Conservation (phyloP, 1,140 invertebrate species). For the Luehdorfia chinensis region DNA sequence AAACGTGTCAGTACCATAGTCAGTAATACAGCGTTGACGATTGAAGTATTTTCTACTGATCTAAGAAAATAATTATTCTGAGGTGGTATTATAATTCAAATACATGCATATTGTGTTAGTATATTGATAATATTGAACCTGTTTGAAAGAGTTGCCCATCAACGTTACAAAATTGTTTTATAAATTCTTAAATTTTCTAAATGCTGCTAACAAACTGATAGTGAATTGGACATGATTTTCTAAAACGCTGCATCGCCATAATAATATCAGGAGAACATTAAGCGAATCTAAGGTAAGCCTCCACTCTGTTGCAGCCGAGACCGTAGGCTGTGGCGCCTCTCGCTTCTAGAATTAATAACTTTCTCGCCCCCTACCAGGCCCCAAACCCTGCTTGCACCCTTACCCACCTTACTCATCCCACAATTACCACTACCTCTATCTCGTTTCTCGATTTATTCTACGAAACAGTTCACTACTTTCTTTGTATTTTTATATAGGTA, state of each 20-base stretch:
- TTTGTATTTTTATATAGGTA: too few relatives aligned
- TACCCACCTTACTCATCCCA: slow-evolving; percentile 41
- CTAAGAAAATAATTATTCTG: too few relatives aligned
- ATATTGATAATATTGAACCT: too few relatives aligned
- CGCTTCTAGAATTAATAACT: slow-evolving; percentile 76
- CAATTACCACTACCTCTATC: slow-evolving; percentile 35
- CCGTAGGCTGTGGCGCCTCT: slow-evolving; percentile 66
- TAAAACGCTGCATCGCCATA: slow-evolving; percentile 36
- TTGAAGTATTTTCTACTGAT: too few relatives aligned
- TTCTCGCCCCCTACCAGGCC: slow-evolving; percentile 45
- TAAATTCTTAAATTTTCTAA: too few relatives aligned
- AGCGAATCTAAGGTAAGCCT: slow-evolving; percentile 68
- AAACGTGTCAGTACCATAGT: too few relatives aligned
- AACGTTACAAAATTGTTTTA: too few relatives aligned
- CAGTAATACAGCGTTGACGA: too few relatives aligned
- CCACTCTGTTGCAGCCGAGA: slow-evolving; percentile 67
- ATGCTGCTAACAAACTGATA: too few relatives aligned
- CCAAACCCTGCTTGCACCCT: slow-evolving; percentile 24
- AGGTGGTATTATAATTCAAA: too few relatives aligned
- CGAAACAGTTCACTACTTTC: background rate
- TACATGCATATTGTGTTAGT: too few relatives aligned
- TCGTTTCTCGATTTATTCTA: slow-evolving; percentile 29
- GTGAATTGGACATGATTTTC: background rate
- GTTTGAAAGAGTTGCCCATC: too few relatives aligned
- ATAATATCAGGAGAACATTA: slow-evolving; percentile 69